phyloP scores from a whole-genome alignment of 2,113 vertebrate species.

The Peromyscus polionotus region DNA sequence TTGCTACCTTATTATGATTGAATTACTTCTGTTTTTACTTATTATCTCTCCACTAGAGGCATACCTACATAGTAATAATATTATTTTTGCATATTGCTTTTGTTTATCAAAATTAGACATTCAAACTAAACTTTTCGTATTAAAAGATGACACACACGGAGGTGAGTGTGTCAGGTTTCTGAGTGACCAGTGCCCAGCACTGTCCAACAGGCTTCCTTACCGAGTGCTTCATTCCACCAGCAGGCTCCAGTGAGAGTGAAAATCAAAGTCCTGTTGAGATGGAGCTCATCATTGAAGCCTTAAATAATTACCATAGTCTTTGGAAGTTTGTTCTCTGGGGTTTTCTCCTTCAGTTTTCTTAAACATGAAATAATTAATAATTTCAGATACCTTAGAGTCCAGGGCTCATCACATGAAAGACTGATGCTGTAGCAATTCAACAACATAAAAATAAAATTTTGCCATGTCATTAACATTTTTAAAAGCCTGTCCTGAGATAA shows the following conservation, averaged over 20 bases:
- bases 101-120: background rate
- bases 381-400: background rate
- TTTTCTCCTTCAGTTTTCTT: constrained; percentile 56
- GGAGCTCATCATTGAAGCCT: background rate
- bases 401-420: background rate
- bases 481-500: background rate
- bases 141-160: background rate
- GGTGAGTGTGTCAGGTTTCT: background rate
- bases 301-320: background rate
- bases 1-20: constrained; percentile 13
- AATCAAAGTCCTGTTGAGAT: background rate
- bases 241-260: background rate
- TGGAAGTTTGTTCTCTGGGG: background rate
- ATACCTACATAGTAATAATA: background rate
- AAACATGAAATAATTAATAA: constrained; percentile 26
- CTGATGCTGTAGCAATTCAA: background rate
- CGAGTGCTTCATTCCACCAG: background rate
- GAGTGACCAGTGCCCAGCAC: background rate
- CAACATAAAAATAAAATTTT: constrained; percentile 16
- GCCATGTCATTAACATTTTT: background rate
- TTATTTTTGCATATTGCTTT: background rate
- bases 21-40: background rate
- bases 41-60: background rate
- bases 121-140: constrained; percentile 4
- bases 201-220: background rate